Base-by-base conservation (phyloP, 2,888 invertebrate genomes). In the Blomia tropicalis region DNA sequence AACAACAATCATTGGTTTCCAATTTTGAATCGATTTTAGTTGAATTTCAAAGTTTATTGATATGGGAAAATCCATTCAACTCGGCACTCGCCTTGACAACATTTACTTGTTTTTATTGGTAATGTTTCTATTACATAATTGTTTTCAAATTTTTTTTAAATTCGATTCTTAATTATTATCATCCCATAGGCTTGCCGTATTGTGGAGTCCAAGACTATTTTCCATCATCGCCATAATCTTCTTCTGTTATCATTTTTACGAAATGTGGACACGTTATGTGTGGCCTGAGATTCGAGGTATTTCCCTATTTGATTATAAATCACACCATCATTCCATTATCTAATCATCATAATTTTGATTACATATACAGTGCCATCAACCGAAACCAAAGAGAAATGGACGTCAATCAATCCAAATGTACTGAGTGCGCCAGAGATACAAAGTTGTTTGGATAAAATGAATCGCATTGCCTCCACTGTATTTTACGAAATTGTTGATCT, bases 261-360 rank as follows among this genome's bases (percentile, higher is more conserved):
- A 61, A 63, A 71, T 72, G 30, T 74, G 74, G 73, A 71, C 71
- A 30, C 69, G 70, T 63, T 71, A 70, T 66, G 72, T 74, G 43
- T 74, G 74, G 74, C 74, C 74, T 62, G 73, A 74, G 70, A 74
- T 74, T 43, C 68, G 73, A 73, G 73, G 69, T 69, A 63, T 47
- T 19, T 64, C 7, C 32, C 29, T 2, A 2, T 2, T 32, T 22
- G 19, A 3, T 17, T 36, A 27, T 56, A 11, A 56, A 14, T 19
- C n/a, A 23, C 19, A 11, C n/a, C 25, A 14, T 47, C 11, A 14
- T 47, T 23, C 11, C 27, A 19, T 56, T 29, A 22, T 56, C 27
- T 43, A 59, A 27, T 59, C 30, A 4, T 63, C 44, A 32, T 60
- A n/a, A 53, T 27, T 54, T 63, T 22, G 29, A 60, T 43, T 47